Evolutionary conservation across 2,113 vertebrate species (phyloP).

Genomic region (Taurulus bubalis): DNA sequence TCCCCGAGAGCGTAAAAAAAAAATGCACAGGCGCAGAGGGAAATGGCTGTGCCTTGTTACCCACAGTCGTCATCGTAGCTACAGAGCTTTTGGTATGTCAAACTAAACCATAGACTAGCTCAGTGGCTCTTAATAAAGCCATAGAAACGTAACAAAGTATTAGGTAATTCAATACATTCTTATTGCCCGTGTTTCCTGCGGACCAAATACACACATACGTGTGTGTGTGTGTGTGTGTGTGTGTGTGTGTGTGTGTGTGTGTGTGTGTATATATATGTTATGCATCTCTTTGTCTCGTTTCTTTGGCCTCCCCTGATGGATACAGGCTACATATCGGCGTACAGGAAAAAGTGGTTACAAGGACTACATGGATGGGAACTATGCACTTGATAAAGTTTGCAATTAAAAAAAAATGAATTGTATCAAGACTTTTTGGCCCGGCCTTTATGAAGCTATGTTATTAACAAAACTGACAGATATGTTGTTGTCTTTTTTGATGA

Average conservation of each 20-base stretch:
- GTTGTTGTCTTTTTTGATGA: background rate
- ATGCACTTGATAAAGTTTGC: background rate
- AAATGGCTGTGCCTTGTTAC: conserved; percentile 13
- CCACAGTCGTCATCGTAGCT: background rate
- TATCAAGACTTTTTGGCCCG: background rate
- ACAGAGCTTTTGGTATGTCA: background rate
- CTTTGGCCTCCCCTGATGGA: background rate
- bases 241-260: too few relatives aligned
- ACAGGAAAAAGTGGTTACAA: background rate
- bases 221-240: too few relatives aligned
- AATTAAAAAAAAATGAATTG: background rate
- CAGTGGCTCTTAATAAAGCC: conserved; percentile 13
- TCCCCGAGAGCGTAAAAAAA: conserved; percentile 40
- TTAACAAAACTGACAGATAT: background rate
- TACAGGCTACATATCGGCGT: background rate
- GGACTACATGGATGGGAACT: background rate
- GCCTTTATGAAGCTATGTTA: background rate
- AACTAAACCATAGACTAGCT: background rate
- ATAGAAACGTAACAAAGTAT: background rate
- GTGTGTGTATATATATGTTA: too few relatives aligned
- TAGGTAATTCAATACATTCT: conserved; percentile 1
- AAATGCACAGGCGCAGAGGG: conserved; percentile 19
- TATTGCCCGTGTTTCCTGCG: background rate
- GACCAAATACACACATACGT: background rate
- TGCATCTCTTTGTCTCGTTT: too few relatives aligned